Base-by-base conservation (phyloP, 1,140 invertebrate species). In the fruit fly (Drosophila melanogaster) region DNA sequence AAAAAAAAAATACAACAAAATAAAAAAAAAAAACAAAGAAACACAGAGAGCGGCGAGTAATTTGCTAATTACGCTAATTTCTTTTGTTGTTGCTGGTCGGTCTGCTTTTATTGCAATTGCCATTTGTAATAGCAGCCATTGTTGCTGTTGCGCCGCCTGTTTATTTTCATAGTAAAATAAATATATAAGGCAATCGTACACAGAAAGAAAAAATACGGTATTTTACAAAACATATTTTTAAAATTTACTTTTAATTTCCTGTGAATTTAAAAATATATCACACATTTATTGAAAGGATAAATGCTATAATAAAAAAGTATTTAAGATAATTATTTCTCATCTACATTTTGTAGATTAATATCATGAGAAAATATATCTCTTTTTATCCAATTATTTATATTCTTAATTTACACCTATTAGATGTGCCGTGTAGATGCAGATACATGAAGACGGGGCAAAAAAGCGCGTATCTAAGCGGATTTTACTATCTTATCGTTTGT, bases 41-140 rank as follows among this genome's bases (percentile, higher is more conserved):
- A 38, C 17, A 51, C 40, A 57, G 17, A 70, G 24, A 71, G 38
- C 62, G 64, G 43, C 83, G 79, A 81, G 81, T 86, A 86, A 86
- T 86, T 86, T 86, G 81, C 81, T 86, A 86, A 86, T 86, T 86
- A 86, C 81, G 81, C 81, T 87, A 86, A 86, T 86, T 86, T 86
- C 81, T 81, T 87, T 81, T 87, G 78, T 85, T 86, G 81, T 78
- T 85, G 81, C 66, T 67, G 61, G 67, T 47, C 43, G 44, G 59
- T 64, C 73, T 77, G 73, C 73, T 77, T 77, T 77, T 77, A 77
- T 77, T 77, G 73, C 73, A 77, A 77, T 77, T 77, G 73, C 72
- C 72, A 77, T 77, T 77, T 76, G 73, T 77, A 77, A 77, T 76
- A 62, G 73, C 73, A 74, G 72, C 58, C 61, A 54, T 76, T 76